Evolutionary conservation across 2,888 invertebrate genomes (phyloP), one percentile per base, ranked within the genome.

Genomic region (Abrostola triplasia): DNA sequence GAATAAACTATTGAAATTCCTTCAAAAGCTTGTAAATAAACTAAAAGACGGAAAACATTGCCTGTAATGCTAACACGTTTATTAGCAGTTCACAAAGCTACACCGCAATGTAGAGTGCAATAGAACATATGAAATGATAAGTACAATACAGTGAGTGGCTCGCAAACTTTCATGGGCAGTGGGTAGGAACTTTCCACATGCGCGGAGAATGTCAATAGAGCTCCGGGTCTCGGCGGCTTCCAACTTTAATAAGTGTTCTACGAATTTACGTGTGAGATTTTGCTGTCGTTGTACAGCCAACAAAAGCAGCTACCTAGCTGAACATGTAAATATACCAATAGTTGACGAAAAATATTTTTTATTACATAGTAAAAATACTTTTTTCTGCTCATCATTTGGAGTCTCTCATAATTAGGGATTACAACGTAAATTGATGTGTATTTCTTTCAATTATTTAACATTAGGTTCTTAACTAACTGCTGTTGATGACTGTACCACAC

Each of bases 191-290:
- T 75, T 68, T 70, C 55, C 50, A 55, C 59, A 56, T 64, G 24
- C 55, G 51, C 13, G 36, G 66, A 61, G 63, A 68, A 58, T 53
- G 70, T 65, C 78, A 75, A 80, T 78, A 80, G 37, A 56, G 38
- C 42, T 50, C 9, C 35, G 11, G 50, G 10, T 13, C 44, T 4
- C 8, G 11, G 40, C 13, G 40, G 35, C 36, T 44, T 47, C 8
- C 12, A 66, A 76, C 49, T 72, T 72, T 63, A 64, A 64, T 76
- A 72, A 63, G 56, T 41, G 40, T 42, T 51, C 41, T 50, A 47
- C 55, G 44, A 59, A 64, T 62, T 58, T 61, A 68, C 61, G 47
- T 62, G 52, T 47, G 38, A 52, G 47, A 56, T 60, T 59, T 52
- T 53, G 52, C 35, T 12, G 47, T 38, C 51, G 38, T 48, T 38